A percentile compares a stretch with the other conserved stretches of the same genome.
Evolutionary conservation across 2,113 vertebrate genomes (phyloP).

Genomic region (Pica pica): DNA sequence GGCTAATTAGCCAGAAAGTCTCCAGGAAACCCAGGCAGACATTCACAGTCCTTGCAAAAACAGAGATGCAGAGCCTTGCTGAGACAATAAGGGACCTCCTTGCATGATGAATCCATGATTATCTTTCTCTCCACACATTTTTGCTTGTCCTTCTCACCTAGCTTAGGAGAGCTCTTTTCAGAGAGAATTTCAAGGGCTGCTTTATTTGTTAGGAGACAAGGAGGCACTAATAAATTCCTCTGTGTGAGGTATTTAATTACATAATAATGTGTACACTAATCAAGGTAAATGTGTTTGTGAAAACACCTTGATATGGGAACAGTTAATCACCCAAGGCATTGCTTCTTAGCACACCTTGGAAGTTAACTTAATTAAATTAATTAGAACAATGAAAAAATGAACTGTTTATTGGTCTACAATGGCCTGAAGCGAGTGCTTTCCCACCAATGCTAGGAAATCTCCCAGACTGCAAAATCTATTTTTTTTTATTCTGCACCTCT

Average conservation of each 20-base stretch:
- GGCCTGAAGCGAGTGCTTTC: constrained; percentile 65
- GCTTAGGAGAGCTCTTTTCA: constrained; percentile 62
- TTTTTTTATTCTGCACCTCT: not conserved
- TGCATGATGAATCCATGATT: constrained; percentile 8
- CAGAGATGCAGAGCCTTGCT: not conserved
- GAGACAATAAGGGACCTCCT: not conserved
- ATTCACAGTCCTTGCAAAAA: not conserved
- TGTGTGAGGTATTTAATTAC: constrained; percentile 84
- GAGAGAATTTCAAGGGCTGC: constrained; percentile 73
- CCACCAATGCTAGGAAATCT: constrained; percentile 66
- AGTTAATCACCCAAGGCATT: constrained; percentile 84
- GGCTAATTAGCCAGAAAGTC: not conserved
- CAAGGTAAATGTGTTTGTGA: constrained; percentile 85
- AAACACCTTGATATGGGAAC: constrained; percentile 85
- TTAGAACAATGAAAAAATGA: constrained; percentile 82
- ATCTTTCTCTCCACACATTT: constrained; percentile 9
- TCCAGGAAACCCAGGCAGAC: not conserved
- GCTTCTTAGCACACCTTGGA: constrained; percentile 82
- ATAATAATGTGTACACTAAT: constrained; percentile 87
- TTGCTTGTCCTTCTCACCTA: constrained; percentile 53
- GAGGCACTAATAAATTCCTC: constrained; percentile 83
- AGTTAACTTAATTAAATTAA: constrained; percentile 86
- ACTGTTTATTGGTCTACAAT: constrained; percentile 80
- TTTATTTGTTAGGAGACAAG: constrained; percentile 81
- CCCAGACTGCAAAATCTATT: constrained; percentile 6